Conservation (phyloP, 2,113 vertebrate genomes). For the Azemiops feae region DNA sequence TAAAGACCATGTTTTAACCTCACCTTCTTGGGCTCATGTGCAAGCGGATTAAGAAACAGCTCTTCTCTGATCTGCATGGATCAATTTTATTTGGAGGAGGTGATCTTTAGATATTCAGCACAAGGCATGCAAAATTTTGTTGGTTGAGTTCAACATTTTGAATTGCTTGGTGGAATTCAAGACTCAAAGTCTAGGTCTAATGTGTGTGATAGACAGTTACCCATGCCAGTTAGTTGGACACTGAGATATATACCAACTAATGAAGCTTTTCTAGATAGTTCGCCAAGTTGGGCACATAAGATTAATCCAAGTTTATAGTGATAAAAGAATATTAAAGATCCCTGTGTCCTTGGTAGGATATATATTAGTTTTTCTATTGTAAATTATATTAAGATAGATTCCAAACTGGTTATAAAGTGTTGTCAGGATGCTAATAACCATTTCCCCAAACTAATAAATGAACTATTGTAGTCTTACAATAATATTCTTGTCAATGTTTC, state of each 20-base stretch:
- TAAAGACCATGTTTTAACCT: background rate
- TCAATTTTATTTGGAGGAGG: background rate
- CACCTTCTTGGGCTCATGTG: background rate
- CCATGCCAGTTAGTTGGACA: background rate
- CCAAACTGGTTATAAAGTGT: background rate
- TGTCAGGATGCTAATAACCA: background rate
- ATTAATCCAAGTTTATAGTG: background rate
- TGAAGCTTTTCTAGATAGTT: background rate
- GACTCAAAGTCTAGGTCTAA: background rate
- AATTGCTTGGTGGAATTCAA: background rate
- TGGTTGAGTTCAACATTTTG: too few species aligned
- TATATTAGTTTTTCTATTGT: background rate
- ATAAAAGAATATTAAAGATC: background rate
- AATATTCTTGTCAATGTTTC: background rate
- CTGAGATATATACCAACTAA: background rate
- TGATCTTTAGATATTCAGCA: background rate
- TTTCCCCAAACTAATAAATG: background rate
- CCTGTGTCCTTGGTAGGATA: background rate
- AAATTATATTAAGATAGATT: background rate
- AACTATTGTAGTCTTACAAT: background rate
- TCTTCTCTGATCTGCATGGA: background rate
- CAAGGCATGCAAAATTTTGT: background rate
- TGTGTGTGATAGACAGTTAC: background rate
- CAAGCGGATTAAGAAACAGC: background rate
- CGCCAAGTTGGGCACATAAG: background rate